Base-by-base conservation (phyloP, 2,113 vertebrate genomes). In the Etheostoma spectabile region DNA sequence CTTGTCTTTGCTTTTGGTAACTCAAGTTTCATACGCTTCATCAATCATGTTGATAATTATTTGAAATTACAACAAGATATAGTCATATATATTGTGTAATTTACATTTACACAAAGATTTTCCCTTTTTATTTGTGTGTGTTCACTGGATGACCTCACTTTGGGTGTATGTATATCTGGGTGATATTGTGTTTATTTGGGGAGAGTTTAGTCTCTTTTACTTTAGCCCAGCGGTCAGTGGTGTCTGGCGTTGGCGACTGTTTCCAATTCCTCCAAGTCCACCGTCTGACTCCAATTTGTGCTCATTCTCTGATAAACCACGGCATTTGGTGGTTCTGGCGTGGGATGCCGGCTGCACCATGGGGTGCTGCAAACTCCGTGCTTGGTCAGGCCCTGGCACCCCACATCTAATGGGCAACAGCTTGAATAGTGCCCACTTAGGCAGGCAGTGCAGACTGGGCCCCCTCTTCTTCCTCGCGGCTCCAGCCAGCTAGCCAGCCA, bases 381-480 rank as follows among this genome's bases (percentile, higher is more conserved):
- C 94, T 94, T 89, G 94, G 94, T 92, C 92, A 89, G 92, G 93
- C 95, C 91, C 92, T 90, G 93, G 91, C 93, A 92, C 92, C 93
- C 93, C 92, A 94, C 93, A 94, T 95, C 93, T 95, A 95, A 95
- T 95, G 92, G 95, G 92, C 94, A 94, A 95, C 95, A 95, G 95
- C 95, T 95, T 96, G 95, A 95, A 95, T 95, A 96, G 95, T 95
- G 92, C 95, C 94, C 95, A 95, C 94, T 95, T 96, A 96, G 93
- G 93, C 94, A 94, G 93, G 89, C 88, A 78, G 81, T 78, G 88
- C 74, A 79, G 89, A 86, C 92, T 90, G 88, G 83, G 85, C 89
- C 93, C 84, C 88, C 90, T 88, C 90, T 80, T 91, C 88, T 92
- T 89, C 84, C 87, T 86, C 87, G 66, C 79, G 53, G 75, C 92